Evolutionary conservation across 2,113 vertebrate genomes (phyloP), one percentile per base, ranked within the genome.

Genomic region (Rhegmatorhina hoffmannsi): DNA sequence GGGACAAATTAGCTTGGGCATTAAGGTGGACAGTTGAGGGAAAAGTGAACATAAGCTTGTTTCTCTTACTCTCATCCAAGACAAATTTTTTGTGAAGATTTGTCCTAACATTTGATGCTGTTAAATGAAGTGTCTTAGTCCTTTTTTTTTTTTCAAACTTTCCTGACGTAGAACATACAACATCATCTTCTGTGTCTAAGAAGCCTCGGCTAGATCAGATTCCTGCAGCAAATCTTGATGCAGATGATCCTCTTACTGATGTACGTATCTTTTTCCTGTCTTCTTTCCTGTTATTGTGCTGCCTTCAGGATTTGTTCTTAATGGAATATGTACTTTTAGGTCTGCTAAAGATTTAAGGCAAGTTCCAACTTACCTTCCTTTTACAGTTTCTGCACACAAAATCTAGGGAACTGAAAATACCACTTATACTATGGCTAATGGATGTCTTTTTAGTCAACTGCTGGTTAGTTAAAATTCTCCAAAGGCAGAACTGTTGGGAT

Each of bases 151-250:
- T 60, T 47, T 73, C 28, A 23, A 50, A 83, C n/a, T 79, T 69
- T 96, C 82, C 38, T 29, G 46, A 89, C 58, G 6, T 26, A 99
- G 99, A 99, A 75, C 99, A 99, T 90, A 99, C 99, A 78, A 99
- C 98, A 38, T 99, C 99, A 6, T 99, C 99, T 7, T 99, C 99
- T 3, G 98, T 99, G 47, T 99, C 99, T 38, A 99, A 99, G 97
- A 99, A 99, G 64, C 99, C 99, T 87, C 98, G 99, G 13, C 97
- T 99, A 81, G 99, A 99, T 97, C 99, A 99, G 97, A 99, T 99
- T 95, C 99, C 99, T 84, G 99, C 99, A 10, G 99, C 99, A 86
- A 99, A 99, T 96, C 98, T 99, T 47, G 99, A 99, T 95, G 99
- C 99, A 14, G 99, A 99, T 29, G 99, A 99, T 82, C 99, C 99